These are phyloP conservation scores for Premnoplex brunnescens DNA, from an alignment of 2,797 vertebrate species.

Conservation along the genomic window DNA sequence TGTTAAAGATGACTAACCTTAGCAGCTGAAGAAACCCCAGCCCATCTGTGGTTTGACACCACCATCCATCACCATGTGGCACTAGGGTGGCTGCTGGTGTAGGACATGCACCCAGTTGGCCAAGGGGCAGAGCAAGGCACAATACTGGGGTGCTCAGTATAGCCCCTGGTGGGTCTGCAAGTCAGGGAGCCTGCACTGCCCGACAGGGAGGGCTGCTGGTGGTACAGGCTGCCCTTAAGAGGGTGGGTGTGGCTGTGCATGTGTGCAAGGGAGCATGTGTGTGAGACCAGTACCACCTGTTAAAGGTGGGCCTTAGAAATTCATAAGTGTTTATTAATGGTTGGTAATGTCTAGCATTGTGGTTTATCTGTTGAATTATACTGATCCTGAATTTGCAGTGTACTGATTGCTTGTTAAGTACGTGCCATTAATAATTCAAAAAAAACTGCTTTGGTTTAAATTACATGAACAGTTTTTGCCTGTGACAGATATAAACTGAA, in stretches of 20 bases:
- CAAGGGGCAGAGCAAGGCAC: rapidly evolving
- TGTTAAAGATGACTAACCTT: rapidly evolving
- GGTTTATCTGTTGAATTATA: neutral
- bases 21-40: neutral
- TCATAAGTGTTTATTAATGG: neutral
- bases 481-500: neutral
- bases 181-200: rapidly evolving
- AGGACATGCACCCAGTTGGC: rapidly evolving
- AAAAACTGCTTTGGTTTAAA: neutral
- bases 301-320: neutral
- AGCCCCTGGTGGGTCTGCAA: neutral
- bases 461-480: neutral
- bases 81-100: rapidly evolving
- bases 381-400: neutral
- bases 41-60: rapidly evolving
- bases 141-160: neutral
- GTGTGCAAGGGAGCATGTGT: rapidly evolving
- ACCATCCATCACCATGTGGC: rapidly evolving
- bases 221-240: neutral
- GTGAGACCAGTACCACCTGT: rapidly evolving
- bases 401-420: neutral
- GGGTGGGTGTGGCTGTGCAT: rapidly evolving
- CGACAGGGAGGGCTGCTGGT: rapidly evolving
- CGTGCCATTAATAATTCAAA: neutral
- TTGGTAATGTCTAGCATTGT: neutral